Evolutionary conservation across 2,888 invertebrate genomes (phyloP), one percentile per base, ranked within the genome.

Genomic region (Aphidoletes aphidimyza): DNA sequence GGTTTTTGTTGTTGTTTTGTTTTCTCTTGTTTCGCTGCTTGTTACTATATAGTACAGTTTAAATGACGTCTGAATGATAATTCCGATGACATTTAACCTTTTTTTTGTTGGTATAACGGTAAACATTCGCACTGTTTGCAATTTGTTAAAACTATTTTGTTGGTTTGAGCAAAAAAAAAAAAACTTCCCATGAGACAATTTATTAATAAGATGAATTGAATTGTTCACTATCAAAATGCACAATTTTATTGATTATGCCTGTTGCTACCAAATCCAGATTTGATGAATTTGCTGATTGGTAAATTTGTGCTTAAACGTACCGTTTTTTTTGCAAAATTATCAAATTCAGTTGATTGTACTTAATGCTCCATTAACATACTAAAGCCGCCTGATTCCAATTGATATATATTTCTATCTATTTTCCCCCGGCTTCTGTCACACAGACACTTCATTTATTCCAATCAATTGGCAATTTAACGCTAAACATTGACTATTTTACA

Each of bases 41-140:
- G 8, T 14, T 69, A 0, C 34, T 69, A 26, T 30, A 30, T 22
- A 69, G 1, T 69, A 30, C 30, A 69, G 17, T 34, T 69, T 34
- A 69, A 69, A 69, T 69, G 69, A 30, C 69, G 30, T 69, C 37
- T 37, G 36, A 81, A 81, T 81, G 81, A 81, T 81, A 81, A 81
- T 81, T n/a, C 37, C 81, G 39, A 37, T 81, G 81, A 81, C 81
- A 81, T 81, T 81, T 30, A 36, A 81, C 81, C 81, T 81, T 81
- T 69, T 6, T 14, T 0, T 30, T 11, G 26, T 30, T 14, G 14
- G n/a, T n/a, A n/a, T n/a, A 69, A 26, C 69, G 30, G 54, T 54
- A 54, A 54, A 54, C 54, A 54, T 54, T 22, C 17, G 47, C 11
- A 39, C 11, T 39, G 39, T 39, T 39, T 39, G 39, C 6, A 39